Percentiles rank a stretch among this genome's conserved stretches.
Evolutionary conservation across 1,140 invertebrate genomes (phyloP).

Genomic region (Rhynchophorus ferrugineus): DNA sequence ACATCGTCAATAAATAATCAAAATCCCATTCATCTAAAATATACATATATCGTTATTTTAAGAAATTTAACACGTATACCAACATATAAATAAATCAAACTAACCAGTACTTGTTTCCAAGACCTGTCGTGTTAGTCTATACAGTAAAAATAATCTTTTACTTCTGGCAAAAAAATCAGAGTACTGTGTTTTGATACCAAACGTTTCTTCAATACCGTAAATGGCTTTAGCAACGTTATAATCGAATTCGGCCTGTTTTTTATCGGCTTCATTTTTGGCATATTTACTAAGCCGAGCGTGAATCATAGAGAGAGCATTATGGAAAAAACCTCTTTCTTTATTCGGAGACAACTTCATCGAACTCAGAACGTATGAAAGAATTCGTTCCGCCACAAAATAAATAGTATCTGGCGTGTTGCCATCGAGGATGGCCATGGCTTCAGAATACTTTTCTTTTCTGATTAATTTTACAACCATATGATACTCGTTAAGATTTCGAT

Average conservation of each 20-base stretch:
- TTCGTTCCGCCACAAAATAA: neutral
- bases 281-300: neutral
- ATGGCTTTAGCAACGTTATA: neutral
- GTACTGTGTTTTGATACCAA: neutral
- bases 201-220: neutral
- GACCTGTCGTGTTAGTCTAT: neutral
- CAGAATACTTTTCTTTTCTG: neutral
- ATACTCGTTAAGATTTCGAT: slow-evolving; percentile 16
- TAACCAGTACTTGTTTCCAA: neutral
- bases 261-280: neutral
- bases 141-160: neutral
- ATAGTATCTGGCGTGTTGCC: neutral
- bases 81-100: neutral
- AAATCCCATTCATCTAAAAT: neutral
- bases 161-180: neutral
- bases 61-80: too few species aligned
- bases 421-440: neutral
- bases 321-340: neutral
- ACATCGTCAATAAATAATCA: neutral
- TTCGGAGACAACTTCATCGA: neutral
- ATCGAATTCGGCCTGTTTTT: slow-evolving; percentile 9
- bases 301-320: neutral
- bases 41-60: too few species aligned
- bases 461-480: neutral
- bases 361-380: neutral